Evolutionary conservation across 1,140 invertebrate species (phyloP).

Genomic region (Magallana ariakensis): DNA sequence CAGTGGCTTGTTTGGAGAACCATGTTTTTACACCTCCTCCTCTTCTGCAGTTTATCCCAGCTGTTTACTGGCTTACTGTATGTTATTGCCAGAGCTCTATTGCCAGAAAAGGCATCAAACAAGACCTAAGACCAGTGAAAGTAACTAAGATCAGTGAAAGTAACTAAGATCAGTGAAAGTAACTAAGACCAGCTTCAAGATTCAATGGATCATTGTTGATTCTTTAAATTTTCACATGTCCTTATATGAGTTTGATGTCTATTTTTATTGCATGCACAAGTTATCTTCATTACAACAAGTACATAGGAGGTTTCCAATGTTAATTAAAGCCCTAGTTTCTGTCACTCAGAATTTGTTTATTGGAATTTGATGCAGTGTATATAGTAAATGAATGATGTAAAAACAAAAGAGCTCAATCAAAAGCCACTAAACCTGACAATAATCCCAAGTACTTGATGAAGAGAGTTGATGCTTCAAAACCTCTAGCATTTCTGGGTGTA

Average conservation of each 20-base stretch:
- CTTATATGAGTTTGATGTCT: background rate
- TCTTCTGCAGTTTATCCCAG: background rate
- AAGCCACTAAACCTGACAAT: constrained; percentile 18
- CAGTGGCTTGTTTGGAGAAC: constrained; percentile 22
- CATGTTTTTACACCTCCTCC: constrained; percentile 8
- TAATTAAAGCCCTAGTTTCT: constrained; percentile 14
- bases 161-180: too few relatives aligned
- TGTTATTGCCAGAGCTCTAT: background rate
- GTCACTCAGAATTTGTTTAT: constrained; percentile 28
- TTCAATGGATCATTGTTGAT: background rate
- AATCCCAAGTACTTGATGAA: constrained; percentile 17
- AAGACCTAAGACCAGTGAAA: too few relatives aligned
- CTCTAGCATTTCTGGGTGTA: constrained; percentile 4
- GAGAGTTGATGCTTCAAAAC: constrained; percentile 4
- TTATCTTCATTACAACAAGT: constrained; percentile 5
- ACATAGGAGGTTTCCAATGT: constrained; percentile 16
- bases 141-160: too few relatives aligned
- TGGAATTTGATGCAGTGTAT: constrained; percentile 26
- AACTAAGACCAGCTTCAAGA: too few relatives aligned
- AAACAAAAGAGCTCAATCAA: constrained; percentile 34
- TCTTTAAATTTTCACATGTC: constrained; percentile 1
- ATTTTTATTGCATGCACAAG: constrained; percentile 5
- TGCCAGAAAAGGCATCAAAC: background rate
- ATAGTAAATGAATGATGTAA: constrained; percentile 35
- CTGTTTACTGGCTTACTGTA: background rate